A percentile compares a stretch with the other conserved stretches of the same genome.
phyloP scores from a whole-genome alignment of 2,113 vertebrate genomes.

The Xenopus tropicalis region DNA sequence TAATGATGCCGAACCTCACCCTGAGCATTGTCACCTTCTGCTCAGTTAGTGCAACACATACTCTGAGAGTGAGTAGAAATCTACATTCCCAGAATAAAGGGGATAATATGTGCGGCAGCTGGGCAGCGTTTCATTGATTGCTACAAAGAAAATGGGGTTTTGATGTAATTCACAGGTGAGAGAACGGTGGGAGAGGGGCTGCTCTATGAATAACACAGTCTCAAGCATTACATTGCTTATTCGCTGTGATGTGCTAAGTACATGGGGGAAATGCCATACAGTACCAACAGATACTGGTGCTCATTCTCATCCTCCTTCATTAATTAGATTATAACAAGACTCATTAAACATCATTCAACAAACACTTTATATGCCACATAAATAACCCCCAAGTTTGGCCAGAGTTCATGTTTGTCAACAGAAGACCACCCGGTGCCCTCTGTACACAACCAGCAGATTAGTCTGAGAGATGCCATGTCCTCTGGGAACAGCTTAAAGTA shows the following conservation, averaged over 20 bases:
- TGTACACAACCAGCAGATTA: too few species aligned
- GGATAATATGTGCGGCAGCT: too few species aligned
- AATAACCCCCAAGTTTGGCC: not conserved
- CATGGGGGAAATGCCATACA: not conserved
- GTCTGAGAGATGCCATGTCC: too few species aligned
- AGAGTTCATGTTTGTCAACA: not conserved
- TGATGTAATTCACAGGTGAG: not conserved
- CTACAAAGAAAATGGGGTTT: too few species aligned
- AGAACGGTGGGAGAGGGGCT: not conserved
- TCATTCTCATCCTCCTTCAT: not conserved
- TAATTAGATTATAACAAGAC: conserved; percentile 21
- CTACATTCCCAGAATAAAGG: not conserved
- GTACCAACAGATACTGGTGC: not conserved
- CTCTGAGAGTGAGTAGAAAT: not conserved
- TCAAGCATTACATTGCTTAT: not conserved
- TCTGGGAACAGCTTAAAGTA: too few species aligned
- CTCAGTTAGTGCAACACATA: not conserved
- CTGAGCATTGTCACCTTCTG: not conserved
- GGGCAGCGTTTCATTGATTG: too few species aligned
- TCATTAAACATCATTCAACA: not conserved
- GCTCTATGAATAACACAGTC: conserved; percentile 25
- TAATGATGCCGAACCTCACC: not conserved
- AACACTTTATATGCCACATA: too few species aligned
- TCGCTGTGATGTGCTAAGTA: conserved; percentile 2
- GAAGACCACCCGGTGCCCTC: not conserved